Percentiles rank a stretch among this genome's conserved stretches.
Evolutionary conservation across 2,888 invertebrate genomes (phyloP).

Genomic region (Mesorhabditis sp.): DNA sequence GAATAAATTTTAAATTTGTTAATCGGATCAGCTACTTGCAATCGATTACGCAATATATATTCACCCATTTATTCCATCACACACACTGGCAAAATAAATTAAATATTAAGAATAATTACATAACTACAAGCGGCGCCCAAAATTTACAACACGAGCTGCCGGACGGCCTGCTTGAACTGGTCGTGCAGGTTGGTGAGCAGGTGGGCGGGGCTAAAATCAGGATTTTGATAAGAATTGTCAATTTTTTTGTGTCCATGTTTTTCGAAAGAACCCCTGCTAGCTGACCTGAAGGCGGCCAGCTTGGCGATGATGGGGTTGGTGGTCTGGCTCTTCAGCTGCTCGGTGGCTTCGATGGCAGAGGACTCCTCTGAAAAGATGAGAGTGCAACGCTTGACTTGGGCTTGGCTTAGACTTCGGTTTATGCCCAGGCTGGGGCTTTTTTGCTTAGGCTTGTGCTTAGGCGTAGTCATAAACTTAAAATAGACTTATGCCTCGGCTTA

Average conservation of each 20-base stretch:
- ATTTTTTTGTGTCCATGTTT: too few species aligned
- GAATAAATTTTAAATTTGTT: too few species aligned
- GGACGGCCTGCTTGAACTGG: conserved; percentile 3
- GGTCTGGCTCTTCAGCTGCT: background rate
- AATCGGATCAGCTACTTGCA: too few species aligned
- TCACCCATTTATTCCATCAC: too few species aligned
- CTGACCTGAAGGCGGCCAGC: background rate
- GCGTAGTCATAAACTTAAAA: too few species aligned
- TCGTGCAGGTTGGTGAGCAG: background rate
- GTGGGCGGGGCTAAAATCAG: conserved; percentile 1
- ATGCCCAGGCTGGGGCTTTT: too few species aligned
- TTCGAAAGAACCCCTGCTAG: background rate
- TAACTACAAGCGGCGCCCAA: background rate
- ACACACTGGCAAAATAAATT: too few species aligned
- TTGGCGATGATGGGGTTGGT: conserved; percentile 3
- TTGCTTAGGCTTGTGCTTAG: too few species aligned
- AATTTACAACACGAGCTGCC: background rate
- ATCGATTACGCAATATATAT: too few species aligned
- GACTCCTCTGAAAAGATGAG: background rate
- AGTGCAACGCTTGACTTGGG: background rate
- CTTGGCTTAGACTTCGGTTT: too few species aligned
- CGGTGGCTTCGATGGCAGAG: background rate
- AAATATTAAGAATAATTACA: background rate
- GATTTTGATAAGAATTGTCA: too few species aligned
- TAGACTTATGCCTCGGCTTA: too few species aligned